These are phyloP conservation scores for Drosophila repletoides DNA, from an alignment of 1,140 invertebrate genomes.

Conservation along the genomic window DNA sequence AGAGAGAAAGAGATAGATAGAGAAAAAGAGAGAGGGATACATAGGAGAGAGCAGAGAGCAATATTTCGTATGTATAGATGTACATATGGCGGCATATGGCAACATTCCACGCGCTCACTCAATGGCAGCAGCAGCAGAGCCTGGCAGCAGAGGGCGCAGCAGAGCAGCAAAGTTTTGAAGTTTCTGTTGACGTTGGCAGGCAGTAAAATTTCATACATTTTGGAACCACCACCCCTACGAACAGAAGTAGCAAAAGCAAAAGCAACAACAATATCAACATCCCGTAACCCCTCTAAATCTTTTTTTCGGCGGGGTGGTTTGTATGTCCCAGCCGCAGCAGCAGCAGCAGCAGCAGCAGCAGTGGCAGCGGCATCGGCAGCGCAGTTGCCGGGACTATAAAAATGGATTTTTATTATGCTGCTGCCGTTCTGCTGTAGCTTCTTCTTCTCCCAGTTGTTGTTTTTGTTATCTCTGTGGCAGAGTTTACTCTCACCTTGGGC, in stretches of 20 bases:
- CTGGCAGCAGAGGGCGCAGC: slow-evolving; percentile 1
- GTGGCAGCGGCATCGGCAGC: slow-evolving; percentile 18
- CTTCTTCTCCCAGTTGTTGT: slow-evolving; percentile 7
- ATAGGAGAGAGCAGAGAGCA: slow-evolving; percentile 39
- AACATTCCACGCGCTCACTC: slow-evolving; percentile 69
- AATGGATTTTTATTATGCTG: slow-evolving; percentile 76
- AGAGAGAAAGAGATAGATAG: neutral
- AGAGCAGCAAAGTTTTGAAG: slow-evolving; percentile 37
- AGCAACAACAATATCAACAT: slow-evolving; percentile 27
- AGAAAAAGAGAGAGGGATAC: neutral
- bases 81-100: slow-evolving; percentile 75
- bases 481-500: slow-evolving; percentile 59
- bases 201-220: slow-evolving; percentile 60
- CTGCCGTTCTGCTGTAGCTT: slow-evolving; percentile 32
- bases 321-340: slow-evolving; percentile 19
- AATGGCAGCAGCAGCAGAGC: slow-evolving; percentile 38
- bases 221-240: slow-evolving; percentile 48
- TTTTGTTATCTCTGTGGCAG: slow-evolving; percentile 57
- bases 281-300: slow-evolving; percentile 54
- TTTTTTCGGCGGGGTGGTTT: slow-evolving; percentile 52
- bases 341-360: slow-evolving; percentile 20
- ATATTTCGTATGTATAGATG: slow-evolving; percentile 42
- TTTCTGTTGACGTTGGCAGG: slow-evolving; percentile 60
- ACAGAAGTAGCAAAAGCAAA: slow-evolving; percentile 7
- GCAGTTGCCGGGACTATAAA: slow-evolving; percentile 70